A percentile compares a stretch with the other conserved stretches of the same genome.
Conservation (phyloP, 2,797 vertebrate species). For the Paramormyrops hopkinsi region DNA sequence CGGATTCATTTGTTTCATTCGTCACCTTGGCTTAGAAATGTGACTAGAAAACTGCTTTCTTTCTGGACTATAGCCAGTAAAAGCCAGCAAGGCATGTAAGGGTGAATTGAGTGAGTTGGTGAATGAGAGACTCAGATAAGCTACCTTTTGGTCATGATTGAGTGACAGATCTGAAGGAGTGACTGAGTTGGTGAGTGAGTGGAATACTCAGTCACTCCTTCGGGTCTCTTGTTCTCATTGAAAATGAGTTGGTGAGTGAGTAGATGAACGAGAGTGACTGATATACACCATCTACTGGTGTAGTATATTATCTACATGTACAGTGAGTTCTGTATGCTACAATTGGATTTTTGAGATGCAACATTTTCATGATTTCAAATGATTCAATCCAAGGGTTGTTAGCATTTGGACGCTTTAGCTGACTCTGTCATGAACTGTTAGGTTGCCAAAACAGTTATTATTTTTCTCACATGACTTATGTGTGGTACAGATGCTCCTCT, state of each 20-base stretch:
- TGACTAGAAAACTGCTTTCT: background rate
- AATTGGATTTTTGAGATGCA: background rate
- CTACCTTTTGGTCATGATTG: background rate
- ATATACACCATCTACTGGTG: background rate
- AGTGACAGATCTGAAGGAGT: background rate
- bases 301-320: background rate
- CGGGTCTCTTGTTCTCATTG: background rate
- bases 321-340: background rate
- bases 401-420: background rate
- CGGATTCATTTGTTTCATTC: background rate
- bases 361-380: background rate
- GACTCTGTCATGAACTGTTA: background rate
- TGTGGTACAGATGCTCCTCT: background rate
- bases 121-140: background rate
- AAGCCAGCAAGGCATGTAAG: background rate
- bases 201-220: background rate
- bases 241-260: background rate
- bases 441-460: background rate
- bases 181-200: background rate
- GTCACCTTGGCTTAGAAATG: background rate
- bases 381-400: background rate
- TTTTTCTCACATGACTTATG: background rate
- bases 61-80: background rate
- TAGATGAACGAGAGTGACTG: background rate
- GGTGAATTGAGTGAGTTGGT: background rate